Conservation (phyloP, 2,888 invertebrate species). For the Pristionchus entomophagus region DNA sequence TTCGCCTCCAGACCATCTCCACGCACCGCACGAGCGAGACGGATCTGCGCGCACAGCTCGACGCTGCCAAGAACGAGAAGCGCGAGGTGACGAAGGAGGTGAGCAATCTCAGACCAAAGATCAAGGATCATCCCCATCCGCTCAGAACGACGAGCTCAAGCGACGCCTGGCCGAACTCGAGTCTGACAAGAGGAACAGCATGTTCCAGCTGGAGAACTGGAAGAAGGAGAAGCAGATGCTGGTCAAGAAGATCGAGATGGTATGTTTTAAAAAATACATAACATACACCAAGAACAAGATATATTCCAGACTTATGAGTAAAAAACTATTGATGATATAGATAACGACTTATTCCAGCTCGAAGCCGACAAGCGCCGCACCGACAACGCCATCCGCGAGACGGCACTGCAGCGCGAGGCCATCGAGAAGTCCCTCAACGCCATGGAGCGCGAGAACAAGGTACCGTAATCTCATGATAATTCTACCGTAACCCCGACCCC, state of each 20-base stretch:
- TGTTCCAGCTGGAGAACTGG: constrained; percentile 69
- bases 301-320: background rate
- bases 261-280: constrained; percentile 34
- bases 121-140: background rate
- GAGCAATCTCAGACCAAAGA: background rate
- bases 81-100: constrained; percentile 59
- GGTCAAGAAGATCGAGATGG: constrained; percentile 74
- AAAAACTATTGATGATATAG: background rate
- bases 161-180: constrained; percentile 67
- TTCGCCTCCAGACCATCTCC: constrained; percentile 63
- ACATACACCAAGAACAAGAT: background rate
- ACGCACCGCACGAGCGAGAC: constrained; percentile 68
- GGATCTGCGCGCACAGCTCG: constrained; percentile 71
- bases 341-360: constrained; percentile 60
- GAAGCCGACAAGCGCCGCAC: constrained; percentile 74
- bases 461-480: background rate
- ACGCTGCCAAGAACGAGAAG: constrained; percentile 72
- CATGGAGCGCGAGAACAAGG: constrained; percentile 74
- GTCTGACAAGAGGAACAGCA: constrained; percentile 63
- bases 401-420: constrained; percentile 74
- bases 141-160: constrained; percentile 71
- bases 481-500: background rate
- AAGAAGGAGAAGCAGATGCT: constrained; percentile 71
- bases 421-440: constrained; percentile 75
- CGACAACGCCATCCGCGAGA: constrained; percentile 74